These are phyloP conservation scores for Hyles vespertilio DNA, from an alignment of 1,140 invertebrate species.

Conservation along the genomic window DNA sequence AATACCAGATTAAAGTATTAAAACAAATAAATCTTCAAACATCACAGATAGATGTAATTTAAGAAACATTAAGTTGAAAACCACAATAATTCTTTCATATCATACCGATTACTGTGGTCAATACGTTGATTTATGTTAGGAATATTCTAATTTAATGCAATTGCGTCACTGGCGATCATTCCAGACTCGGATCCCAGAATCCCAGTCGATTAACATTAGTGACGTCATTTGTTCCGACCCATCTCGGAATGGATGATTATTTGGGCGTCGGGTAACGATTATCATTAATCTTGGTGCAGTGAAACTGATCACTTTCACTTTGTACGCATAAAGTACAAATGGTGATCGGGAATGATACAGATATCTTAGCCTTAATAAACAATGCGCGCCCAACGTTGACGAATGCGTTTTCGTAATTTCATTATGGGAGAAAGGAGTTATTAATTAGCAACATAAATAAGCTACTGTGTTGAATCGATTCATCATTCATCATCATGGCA, in stretches of 20 bases:
- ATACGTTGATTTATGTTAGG: conserved; percentile 40
- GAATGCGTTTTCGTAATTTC: no score
- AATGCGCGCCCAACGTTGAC: neutral
- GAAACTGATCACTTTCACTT: conserved; percentile 65
- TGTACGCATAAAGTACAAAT: conserved; percentile 17
- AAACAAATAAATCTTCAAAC: no score
- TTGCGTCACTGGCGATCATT: conserved; percentile 46
- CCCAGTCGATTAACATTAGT: conserved; percentile 15
- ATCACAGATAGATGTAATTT: conserved; percentile 2
- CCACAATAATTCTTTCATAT: conserved; percentile 26
- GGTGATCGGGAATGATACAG: conserved; percentile 7
- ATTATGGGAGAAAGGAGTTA: no score
- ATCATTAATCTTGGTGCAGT: conserved; percentile 47
- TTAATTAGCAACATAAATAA: no score
- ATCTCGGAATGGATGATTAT: conserved; percentile 50
- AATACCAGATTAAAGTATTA: no score
- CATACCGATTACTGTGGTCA: conserved; percentile 27
- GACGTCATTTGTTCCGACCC: conserved; percentile 43
- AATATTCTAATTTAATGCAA: conserved; percentile 27
- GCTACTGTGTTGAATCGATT: no score
- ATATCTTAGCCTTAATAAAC: conserved; percentile 4
- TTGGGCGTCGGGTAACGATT: conserved; percentile 41
- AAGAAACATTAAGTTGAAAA: conserved; percentile 2
- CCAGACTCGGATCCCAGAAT: conserved; percentile 36
- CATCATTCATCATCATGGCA: no score